phyloP scores from a whole-genome alignment of 2,113 vertebrate genomes.

The Turdus rufiventris region DNA sequence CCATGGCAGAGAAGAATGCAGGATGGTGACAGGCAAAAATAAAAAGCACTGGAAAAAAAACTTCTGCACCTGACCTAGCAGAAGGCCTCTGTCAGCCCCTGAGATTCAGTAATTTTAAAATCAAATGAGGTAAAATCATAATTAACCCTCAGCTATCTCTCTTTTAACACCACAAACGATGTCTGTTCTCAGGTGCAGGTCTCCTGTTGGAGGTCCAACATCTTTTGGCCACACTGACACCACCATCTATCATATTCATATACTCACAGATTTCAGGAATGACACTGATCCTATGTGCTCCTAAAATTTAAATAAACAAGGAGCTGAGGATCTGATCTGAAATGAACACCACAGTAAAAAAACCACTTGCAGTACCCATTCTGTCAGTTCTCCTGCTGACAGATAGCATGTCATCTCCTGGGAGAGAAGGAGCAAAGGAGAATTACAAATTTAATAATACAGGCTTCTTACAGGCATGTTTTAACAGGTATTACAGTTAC shows the following conservation, averaged over 20 bases:
- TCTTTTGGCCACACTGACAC: not conserved
- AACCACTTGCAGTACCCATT: not conserved
- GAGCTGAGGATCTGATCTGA: not conserved
- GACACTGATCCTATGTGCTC: not conserved
- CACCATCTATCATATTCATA: not conserved
- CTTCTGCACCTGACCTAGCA: not conserved
- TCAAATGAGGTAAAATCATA: not conserved
- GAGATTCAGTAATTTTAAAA: not conserved
- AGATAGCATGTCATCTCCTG: not conserved
- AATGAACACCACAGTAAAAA: not conserved
- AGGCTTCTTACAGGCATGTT: not conserved
- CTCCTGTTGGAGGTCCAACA: not conserved
- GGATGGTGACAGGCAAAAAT: not conserved
- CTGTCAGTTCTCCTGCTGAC: not conserved
- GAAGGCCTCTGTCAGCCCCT: not conserved
- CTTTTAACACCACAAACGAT: not conserved
- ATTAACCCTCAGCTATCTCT: not conserved
- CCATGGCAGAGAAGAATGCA: not conserved
- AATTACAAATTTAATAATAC: not conserved
- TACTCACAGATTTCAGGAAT: not conserved
- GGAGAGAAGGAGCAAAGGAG: not conserved
- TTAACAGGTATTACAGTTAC: not conserved
- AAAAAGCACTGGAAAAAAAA: accelerated
- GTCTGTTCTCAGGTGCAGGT: not conserved
- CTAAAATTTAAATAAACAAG: not conserved